Evolutionary conservation across 2,888 invertebrate genomes (phyloP), one percentile per base, ranked within the genome.

Genomic region (Aspidiotus rigidus): DNA sequence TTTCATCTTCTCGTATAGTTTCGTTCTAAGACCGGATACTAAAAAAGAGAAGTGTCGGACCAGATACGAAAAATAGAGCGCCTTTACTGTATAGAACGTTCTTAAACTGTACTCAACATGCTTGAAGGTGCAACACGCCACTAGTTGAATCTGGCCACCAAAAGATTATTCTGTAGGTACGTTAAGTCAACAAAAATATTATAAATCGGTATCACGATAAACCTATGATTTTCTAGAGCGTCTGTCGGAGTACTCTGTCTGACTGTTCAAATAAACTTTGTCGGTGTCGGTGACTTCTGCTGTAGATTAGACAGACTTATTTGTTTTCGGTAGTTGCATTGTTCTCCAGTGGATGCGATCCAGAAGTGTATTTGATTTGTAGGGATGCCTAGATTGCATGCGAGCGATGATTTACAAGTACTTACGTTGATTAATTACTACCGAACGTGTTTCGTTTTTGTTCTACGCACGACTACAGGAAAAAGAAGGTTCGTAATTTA

Each of bases 251-350:
- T 6, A 49, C 3, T n/a, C 49, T 49, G 49, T n/a, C 10, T 13
- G 49, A 49, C n/a, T 49, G 49, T 49, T 49, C 49, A 49, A 49
- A 49, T n/a, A 49, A 49, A 49, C 49, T 49, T 49, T 49, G 49
- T 49, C 49, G 49, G 49, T 49, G n/a, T 49, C 49, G 49, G 49
- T 49, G n/a, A 49, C 49, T n/a, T 49, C 49, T 49, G 11, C 49
- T 28, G 28, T 28, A n/a, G n/a, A 49, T 49, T 11, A 49, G 49
- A n/a, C n/a, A 49, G 28, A 28, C 28, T 6, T 49, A 49, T 49
- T 49, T 49, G 49, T 49, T 49, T 49, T 49, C 11, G 11, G 10
- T n/a, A n/a, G 49, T n/a, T 49, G 11, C n/a, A 49, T 49, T 49
- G 49, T 49, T 49, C 49, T 11, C 11, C n/a, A n/a, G n/a, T 49